phyloP scores from a whole-genome alignment of 2,888 invertebrate species.

The Cylloceria caligata region DNA sequence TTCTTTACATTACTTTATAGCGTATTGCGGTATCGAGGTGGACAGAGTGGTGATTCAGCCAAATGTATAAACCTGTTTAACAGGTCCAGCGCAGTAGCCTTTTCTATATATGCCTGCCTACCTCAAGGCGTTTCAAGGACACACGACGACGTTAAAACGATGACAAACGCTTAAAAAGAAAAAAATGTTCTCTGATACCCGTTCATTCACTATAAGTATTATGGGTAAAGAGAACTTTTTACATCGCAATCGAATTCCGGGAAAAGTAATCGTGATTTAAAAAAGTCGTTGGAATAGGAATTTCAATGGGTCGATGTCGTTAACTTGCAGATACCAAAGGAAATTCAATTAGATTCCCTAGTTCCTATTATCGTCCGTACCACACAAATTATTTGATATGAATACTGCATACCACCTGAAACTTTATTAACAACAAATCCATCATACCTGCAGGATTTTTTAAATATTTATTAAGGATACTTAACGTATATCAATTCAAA shows the following conservation, averaged over 20 bases:
- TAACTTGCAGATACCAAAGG: background rate
- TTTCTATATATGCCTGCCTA: background rate
- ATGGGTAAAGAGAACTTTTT: background rate
- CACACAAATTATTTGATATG: background rate
- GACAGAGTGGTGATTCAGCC: background rate
- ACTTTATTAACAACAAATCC: too few species aligned
- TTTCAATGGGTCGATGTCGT: background rate
- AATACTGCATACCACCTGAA: too few species aligned
- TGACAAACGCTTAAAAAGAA: too few species aligned
- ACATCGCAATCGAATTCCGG: background rate
- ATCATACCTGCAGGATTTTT: too few species aligned
- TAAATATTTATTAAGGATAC: too few species aligned
- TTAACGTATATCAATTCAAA: too few species aligned
- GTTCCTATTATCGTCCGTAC: background rate
- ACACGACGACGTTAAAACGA: background rate
- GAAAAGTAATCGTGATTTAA: background rate
- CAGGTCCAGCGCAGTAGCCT: constrained; percentile 12
- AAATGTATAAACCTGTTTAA: constrained; percentile 20
- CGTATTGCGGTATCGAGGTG: constrained; percentile 6
- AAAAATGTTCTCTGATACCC: too few species aligned
- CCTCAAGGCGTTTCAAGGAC: constrained; percentile 34
- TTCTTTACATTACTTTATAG: background rate
- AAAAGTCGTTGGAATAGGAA: background rate
- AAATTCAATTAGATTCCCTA: constrained; percentile 2
- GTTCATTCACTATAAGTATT: background rate